Evolutionary conservation across 2,113 vertebrate species (phyloP).

Genomic region (Dendropsophus ebraccatus): DNA sequence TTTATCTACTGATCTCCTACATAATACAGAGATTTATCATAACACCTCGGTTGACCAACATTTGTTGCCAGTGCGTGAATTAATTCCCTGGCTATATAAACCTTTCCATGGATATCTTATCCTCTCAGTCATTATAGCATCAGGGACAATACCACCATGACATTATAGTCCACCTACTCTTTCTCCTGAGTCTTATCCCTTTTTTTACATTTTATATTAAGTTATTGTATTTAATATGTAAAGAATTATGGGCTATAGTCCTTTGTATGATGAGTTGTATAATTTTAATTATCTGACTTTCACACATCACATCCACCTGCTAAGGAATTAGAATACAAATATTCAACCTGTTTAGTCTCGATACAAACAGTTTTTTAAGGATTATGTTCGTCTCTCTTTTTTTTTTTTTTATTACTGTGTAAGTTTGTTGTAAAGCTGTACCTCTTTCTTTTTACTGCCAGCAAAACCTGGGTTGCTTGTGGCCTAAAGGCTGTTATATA

Average conservation of each 20-base stretch:
- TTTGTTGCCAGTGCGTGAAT: not conserved
- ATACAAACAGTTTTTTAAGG: not conserved
- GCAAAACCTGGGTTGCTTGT: no score
- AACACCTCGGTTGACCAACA: not conserved
- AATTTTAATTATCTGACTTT: not conserved
- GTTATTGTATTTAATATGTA: not conserved
- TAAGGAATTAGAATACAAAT: not conserved
- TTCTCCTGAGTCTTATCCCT: not conserved
- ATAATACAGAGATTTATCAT: conserved; percentile 17
- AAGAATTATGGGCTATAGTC: not conserved
- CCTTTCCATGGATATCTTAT: not conserved
- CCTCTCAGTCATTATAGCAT: not conserved
- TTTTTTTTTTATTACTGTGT: no score
- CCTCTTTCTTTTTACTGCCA: no score
- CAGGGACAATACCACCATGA: not conserved
- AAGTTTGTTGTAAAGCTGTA: no score
- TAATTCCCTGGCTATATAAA: conserved; percentile 9
- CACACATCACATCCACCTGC: not conserved
- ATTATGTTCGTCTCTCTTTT: not conserved
- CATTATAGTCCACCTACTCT: not conserved
- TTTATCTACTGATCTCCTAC: conserved; percentile 3
- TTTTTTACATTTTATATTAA: not conserved
- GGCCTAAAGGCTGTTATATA: no score
- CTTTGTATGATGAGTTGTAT: not conserved
- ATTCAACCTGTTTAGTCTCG: not conserved